Evolutionary conservation across 2,797 vertebrate genomes (phyloP).

Genomic region (Rhadinocentrus ornatus): DNA sequence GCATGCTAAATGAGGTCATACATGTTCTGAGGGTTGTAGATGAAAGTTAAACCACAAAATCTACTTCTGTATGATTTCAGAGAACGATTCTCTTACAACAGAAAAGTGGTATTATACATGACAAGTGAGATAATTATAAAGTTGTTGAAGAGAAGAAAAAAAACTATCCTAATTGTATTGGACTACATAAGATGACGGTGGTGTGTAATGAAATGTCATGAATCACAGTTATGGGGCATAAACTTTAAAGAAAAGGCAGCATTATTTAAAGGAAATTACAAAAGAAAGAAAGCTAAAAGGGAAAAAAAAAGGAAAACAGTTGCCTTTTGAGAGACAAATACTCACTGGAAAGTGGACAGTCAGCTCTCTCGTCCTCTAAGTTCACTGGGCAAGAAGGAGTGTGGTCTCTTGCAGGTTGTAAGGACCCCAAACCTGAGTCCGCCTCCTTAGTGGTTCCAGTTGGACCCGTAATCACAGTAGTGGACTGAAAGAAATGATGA

Average conservation of each 20-base stretch:
- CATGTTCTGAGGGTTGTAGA: slow-evolving; percentile 6
- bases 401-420: slow-evolving; percentile 62
- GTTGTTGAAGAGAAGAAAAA: neutral
- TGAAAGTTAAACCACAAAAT: neutral
- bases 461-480: slow-evolving; percentile 68
- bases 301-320: neutral
- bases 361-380: slow-evolving; percentile 74
- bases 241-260: neutral
- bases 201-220: slow-evolving; percentile 4
- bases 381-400: slow-evolving; percentile 62
- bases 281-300: neutral
- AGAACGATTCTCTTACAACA: slow-evolving; percentile 5
- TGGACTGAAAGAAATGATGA: slow-evolving; percentile 77
- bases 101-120: slow-evolving; percentile 19
- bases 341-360: slow-evolving; percentile 85
- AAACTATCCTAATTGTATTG: neutral
- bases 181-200: neutral
- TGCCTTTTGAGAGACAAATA: slow-evolving; percentile 12
- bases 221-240: neutral
- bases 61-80: neutral
- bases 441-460: slow-evolving; percentile 63
- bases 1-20: slow-evolving; percentile 12
- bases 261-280: slow-evolving; percentile 9
- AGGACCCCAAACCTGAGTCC: slow-evolving; percentile 52
- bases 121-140: neutral